These are phyloP conservation scores for Urechis unicinctus DNA, from an alignment of 2,888 invertebrate species.

Conservation along the genomic window DNA sequence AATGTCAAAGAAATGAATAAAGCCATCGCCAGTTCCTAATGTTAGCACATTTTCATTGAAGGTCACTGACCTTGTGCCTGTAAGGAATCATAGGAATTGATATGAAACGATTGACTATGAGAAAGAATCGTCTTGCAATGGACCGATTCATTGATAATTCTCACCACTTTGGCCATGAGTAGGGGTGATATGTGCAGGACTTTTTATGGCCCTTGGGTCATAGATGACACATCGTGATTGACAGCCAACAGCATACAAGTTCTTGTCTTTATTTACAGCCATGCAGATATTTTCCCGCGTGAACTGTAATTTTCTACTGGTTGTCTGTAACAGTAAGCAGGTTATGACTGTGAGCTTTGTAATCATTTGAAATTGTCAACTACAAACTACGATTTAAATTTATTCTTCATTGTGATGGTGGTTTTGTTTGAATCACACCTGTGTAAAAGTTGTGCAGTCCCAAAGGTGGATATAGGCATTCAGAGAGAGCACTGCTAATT, in stretches of 20 bases:
- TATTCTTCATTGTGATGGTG: not conserved
- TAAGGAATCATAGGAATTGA: not conserved
- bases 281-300: constrained; percentile 90
- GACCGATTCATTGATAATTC: too few species aligned
- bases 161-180: not conserved
- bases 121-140: too few species aligned
- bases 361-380: too few species aligned
- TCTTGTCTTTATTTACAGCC: constrained; percentile 74
- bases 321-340: constrained; percentile 55
- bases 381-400: too few species aligned
- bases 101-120: not conserved
- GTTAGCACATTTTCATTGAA: constrained; percentile 86
- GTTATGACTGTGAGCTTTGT: not conserved
- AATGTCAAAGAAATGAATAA: constrained; percentile 88
- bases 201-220: constrained; percentile 79
- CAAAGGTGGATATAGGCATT: constrained; percentile 93
- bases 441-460: constrained; percentile 80
- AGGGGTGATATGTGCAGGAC: not conserved
- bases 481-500: constrained; percentile 82
- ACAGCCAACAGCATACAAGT: constrained; percentile 85
- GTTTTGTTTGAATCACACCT: constrained; percentile 50
- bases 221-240: constrained; percentile 84
- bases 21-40: constrained; percentile 86
- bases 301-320: constrained; percentile 78
- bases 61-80: constrained; percentile 75